Conservation (phyloP, 2,113 vertebrate genomes). For the Delphinus delphis region DNA sequence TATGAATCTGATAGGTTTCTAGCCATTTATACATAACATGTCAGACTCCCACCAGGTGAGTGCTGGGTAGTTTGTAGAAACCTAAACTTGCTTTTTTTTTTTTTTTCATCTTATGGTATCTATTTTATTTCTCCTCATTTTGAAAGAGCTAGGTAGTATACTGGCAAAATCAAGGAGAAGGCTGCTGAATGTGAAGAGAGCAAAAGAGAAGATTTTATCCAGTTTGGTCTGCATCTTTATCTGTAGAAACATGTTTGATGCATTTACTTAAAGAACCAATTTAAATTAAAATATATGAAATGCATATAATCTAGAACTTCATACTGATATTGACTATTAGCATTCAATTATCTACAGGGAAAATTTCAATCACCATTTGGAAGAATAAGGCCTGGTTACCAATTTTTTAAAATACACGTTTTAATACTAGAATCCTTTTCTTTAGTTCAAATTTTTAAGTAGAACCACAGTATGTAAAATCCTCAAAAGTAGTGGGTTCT, state of each 20-base stretch:
- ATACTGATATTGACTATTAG: background rate
- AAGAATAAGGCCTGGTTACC: background rate
- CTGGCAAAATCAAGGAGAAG: slow-evolving; percentile 32
- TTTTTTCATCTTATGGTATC: slow-evolving; percentile 52
- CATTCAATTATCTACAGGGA: background rate
- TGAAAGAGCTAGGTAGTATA: slow-evolving; percentile 53
- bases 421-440: background rate
- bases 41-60: slow-evolving; percentile 64
- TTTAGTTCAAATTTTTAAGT: slow-evolving; percentile 11
- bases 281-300: slow-evolving; percentile 58
- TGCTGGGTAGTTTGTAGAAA: slow-evolving; percentile 64
- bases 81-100: slow-evolving; percentile 63
- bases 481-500: background rate
- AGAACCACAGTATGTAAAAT: background rate
- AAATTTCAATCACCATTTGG: slow-evolving; percentile 45
- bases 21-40: slow-evolving; percentile 9
- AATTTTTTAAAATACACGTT: background rate
- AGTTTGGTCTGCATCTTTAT: slow-evolving; percentile 24
- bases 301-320: background rate
- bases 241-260: background rate
- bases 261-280: slow-evolving; percentile 18
- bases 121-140: slow-evolving; percentile 62
- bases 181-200: background rate
- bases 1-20: background rate
- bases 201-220: background rate